Conservation (phyloP, 2,797 vertebrate genomes). For the Ciconia nigra region DNA sequence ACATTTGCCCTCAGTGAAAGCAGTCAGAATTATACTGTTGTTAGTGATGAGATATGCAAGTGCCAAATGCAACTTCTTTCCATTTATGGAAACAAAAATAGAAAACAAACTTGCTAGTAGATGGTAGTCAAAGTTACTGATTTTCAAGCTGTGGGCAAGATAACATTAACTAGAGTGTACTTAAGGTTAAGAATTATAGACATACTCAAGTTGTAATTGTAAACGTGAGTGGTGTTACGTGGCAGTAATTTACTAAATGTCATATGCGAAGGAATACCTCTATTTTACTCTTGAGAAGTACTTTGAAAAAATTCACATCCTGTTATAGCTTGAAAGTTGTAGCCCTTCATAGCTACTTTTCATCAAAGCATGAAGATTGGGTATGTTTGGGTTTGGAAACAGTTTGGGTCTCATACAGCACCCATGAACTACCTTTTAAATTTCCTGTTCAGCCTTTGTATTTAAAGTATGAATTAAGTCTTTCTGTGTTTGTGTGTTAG, state of each 20-base stretch:
- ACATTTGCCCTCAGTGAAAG: background rate
- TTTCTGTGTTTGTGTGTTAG: slow-evolving; percentile 7
- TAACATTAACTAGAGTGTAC: background rate
- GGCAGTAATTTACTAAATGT: background rate
- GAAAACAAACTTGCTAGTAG: background rate
- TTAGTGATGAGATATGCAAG: background rate
- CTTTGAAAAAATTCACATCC: background rate
- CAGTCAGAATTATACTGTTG: background rate
- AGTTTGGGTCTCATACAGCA: background rate
- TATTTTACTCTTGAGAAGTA: background rate
- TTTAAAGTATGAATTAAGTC: background rate
- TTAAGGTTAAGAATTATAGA: background rate
- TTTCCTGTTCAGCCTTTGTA: background rate
- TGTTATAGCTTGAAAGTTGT: background rate
- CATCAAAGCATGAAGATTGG: background rate
- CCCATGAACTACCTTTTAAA: background rate
- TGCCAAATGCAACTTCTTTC: background rate
- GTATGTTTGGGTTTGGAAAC: background rate
- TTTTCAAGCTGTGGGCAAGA: background rate
- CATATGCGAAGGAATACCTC: background rate
- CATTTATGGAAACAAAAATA: background rate
- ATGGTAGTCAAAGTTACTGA: background rate
- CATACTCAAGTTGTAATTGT: background rate
- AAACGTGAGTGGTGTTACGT: background rate
- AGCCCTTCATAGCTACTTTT: background rate